A percentile compares a stretch with the other conserved stretches of the same genome.
phyloP scores from a whole-genome alignment of 2,888 invertebrate species.

The Cryptosula pallasiana region DNA sequence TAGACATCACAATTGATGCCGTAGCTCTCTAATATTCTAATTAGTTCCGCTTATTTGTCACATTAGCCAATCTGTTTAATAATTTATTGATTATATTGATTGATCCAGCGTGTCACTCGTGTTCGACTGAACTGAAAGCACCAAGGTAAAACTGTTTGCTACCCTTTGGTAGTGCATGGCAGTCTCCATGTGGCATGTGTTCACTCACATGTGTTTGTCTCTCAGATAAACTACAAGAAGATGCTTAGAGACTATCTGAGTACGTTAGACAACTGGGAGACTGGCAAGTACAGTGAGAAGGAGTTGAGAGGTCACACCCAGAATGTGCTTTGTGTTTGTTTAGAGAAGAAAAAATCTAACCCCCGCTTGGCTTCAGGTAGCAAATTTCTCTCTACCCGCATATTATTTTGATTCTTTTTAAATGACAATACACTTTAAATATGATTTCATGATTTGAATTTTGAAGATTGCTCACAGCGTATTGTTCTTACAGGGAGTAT shows the following conservation, averaged over 20 bases:
- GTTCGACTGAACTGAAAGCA: no score
- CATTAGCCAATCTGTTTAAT: no score
- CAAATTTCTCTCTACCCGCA: not conserved
- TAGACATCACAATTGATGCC: no score
- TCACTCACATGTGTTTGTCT: not conserved
- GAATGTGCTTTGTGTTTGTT: constrained; percentile 34
- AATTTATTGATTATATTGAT: no score
- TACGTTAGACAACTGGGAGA: constrained; percentile 42
- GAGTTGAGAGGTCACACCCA: constrained; percentile 43
- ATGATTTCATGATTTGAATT: not conserved
- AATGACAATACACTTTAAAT: not conserved
- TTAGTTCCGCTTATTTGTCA: no score
- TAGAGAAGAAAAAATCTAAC: constrained; percentile 16
- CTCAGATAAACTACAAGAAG: constrained; percentile 36
- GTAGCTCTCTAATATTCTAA: no score
- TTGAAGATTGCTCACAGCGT: no score
- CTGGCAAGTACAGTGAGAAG: constrained; percentile 36
- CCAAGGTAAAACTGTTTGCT: not conserved
- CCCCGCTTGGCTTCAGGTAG: constrained; percentile 13
- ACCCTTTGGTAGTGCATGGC: not conserved
- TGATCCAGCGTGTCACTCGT: no score
- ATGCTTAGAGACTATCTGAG: constrained; percentile 39
- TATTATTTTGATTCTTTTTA: not conserved
- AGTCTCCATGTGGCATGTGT: not conserved
- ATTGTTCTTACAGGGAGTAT: constrained; percentile 40